Conservation (phyloP, 2,113 vertebrate genomes). For the Atlantisia rogersi region DNA sequence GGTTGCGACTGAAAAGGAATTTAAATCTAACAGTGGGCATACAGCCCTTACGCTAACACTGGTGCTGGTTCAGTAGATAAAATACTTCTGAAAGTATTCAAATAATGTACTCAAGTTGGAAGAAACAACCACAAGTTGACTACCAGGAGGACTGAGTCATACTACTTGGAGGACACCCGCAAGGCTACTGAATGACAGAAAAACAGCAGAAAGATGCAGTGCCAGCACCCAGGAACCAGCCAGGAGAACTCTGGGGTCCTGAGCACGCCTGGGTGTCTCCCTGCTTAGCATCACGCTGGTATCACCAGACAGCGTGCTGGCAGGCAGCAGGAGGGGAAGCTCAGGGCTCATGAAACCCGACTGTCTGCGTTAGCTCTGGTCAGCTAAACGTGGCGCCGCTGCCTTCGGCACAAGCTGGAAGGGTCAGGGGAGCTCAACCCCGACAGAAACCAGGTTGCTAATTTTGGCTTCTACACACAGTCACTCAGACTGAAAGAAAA, state of each 20-base stretch:
- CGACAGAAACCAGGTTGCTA: neutral
- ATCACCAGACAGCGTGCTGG: fast-evolving
- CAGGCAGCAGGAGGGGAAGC: neutral
- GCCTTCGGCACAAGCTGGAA: neutral
- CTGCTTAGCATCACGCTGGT: neutral
- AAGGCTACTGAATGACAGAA: slow-evolving; percentile 18
- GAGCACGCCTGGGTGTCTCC: neutral
- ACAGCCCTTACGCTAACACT: neutral
- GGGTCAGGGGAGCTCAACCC: neutral
- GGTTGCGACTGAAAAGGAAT: neutral
- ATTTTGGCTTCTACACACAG: neutral
- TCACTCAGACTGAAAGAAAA: neutral
- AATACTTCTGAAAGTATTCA: neutral
- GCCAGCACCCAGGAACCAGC: neutral
- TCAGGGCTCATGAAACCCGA: neutral
- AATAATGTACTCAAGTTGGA: slow-evolving; percentile 11
- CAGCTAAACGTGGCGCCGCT: neutral
- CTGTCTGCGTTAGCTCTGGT: fast-evolving
- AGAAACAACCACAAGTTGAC: slow-evolving; percentile 27
- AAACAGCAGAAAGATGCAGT: neutral
- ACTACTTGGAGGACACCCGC: neutral
- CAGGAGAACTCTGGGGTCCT: neutral
- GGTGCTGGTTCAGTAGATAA: slow-evolving; percentile 1
- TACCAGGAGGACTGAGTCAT: slow-evolving; percentile 52
- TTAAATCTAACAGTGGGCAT: neutral